Evolutionary conservation across 2,797 vertebrate species (phyloP).

Genomic region (Tenualosa thibaudeaui): DNA sequence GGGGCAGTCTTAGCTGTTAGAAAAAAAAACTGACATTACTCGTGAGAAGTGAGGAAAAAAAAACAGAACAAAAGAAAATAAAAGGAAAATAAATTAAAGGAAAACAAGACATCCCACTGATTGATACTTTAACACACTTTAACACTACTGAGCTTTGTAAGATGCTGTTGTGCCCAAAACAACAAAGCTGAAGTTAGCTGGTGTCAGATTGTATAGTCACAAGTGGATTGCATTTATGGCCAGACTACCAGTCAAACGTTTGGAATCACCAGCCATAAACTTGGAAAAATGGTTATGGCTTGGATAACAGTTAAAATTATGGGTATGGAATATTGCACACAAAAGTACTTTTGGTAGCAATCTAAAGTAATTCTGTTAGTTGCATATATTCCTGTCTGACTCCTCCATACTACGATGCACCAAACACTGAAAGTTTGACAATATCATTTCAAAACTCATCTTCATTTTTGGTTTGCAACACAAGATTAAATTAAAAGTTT

Average conservation of each 20-base stretch:
- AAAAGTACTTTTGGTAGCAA: not conserved
- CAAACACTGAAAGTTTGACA: not conserved
- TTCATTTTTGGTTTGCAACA: not conserved
- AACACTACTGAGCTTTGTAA: not conserved
- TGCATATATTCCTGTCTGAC: not conserved
- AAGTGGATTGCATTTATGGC: not conserved
- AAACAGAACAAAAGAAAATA: not conserved
- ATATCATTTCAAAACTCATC: not conserved
- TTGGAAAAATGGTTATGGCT: not conserved
- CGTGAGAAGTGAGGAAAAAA: no score
- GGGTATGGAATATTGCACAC: not conserved
- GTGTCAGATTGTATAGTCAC: not conserved
- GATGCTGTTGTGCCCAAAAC: slow-evolving; percentile 1
- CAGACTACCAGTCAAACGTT: not conserved
- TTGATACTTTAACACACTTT: not conserved
- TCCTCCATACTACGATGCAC: not conserved
- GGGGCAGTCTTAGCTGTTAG: not conserved
- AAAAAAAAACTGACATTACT: not conserved
- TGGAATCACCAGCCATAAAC: not conserved
- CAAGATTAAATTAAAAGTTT: not conserved
- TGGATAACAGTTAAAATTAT: not conserved
- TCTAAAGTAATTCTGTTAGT: not conserved
- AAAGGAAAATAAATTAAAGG: not conserved
- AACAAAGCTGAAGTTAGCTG: not conserved
- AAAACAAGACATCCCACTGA: no score